Evolutionary conservation across 2,888 invertebrate species (phyloP).

Genomic region (Mythimna pallens): DNA sequence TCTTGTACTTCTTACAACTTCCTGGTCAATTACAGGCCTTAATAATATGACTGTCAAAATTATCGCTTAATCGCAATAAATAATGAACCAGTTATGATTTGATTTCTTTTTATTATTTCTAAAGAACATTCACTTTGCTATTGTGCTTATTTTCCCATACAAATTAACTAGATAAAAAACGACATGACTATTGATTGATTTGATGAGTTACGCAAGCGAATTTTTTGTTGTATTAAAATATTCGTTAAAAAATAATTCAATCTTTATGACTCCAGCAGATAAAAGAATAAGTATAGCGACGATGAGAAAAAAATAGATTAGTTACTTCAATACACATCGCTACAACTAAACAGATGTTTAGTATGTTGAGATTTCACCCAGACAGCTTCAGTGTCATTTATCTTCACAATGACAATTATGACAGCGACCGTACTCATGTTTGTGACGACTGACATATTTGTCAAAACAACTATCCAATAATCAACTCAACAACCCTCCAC

Average conservation of each 20-base stretch:
- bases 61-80: conserved; percentile 19
- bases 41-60: conserved; percentile 37
- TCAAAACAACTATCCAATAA: background rate
- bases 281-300: background rate
- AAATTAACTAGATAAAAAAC: conserved; percentile 24
- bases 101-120: conserved; percentile 10
- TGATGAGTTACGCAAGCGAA: background rate
- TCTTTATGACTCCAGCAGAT: background rate
- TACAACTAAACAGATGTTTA: too few species aligned
- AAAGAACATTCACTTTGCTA: conserved; percentile 29
- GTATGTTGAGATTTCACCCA: too few species aligned
- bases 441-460: background rate
- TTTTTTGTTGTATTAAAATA: background rate
- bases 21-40: conserved; percentile 3
- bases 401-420: too few species aligned
- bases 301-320: background rate
- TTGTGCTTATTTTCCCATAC: conserved; percentile 8
- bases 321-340: background rate
- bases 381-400: too few species aligned
- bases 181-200: conserved; percentile 12
- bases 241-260: background rate
- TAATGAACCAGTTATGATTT: conserved; percentile 19
- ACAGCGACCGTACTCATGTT: background rate
- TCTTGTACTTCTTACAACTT: conserved; percentile 30
- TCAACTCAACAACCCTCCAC: background rate